phyloP scores from a whole-genome alignment of 2,113 vertebrate genomes.

The Dasyprocta punctata region DNA sequence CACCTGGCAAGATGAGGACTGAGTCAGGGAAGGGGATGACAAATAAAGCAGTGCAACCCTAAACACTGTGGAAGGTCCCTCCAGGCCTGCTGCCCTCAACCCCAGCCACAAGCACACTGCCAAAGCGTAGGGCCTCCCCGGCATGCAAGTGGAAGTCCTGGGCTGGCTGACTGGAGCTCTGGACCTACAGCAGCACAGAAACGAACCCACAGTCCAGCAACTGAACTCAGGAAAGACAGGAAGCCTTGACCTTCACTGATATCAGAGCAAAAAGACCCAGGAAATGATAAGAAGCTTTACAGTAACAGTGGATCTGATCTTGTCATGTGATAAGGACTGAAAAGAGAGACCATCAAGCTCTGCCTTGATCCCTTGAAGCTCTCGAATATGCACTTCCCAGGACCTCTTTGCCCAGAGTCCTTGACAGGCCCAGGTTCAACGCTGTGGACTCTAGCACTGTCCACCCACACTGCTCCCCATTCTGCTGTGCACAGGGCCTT shows the following conservation, averaged over 20 bases:
- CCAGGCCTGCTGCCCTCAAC: background rate
- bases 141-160: background rate
- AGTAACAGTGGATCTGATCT: background rate
- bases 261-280: background rate
- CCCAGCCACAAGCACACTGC: background rate
- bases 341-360: background rate
- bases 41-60: background rate
- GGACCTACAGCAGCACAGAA: background rate
- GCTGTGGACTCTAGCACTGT: background rate
- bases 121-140: background rate
- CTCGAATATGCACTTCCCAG: background rate
- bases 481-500: background rate
- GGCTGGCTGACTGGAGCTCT: background rate
- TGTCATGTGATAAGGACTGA: background rate
- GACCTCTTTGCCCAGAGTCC: background rate
- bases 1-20: background rate
- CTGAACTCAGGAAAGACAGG: background rate
- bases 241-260: background rate
- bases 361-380: background rate
- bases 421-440: background rate
- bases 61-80: background rate
- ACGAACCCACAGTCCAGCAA: background rate
- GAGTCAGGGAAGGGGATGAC: background rate
- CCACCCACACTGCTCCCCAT: background rate
- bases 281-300: background rate